A percentile compares a stretch with the other conserved stretches of the same genome.
Conservation (phyloP, 2,113 vertebrate species). For the Lampris megalopsis region DNA sequence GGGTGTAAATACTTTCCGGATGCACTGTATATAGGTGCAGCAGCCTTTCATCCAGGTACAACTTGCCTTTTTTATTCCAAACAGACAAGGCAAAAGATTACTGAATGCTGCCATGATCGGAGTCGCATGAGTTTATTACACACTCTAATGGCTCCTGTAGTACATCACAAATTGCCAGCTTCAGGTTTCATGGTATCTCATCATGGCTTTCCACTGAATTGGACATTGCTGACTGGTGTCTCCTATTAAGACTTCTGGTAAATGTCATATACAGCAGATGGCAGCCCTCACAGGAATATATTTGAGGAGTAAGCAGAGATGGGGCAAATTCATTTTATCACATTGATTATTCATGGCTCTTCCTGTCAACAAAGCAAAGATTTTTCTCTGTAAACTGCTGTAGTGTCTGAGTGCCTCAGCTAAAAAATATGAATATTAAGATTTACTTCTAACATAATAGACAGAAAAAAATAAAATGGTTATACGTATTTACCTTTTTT, state of each 20-base stretch:
- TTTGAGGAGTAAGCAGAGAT: neutral
- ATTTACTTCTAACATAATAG: neutral
- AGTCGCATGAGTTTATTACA: no score
- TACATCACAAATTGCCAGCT: no score
- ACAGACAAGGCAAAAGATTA: no score
- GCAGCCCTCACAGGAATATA: neutral
- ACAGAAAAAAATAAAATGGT: neutral
- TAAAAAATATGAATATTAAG: neutral
- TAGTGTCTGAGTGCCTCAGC: neutral
- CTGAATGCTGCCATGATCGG: no score
- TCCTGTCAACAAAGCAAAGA: constrained; percentile 2
- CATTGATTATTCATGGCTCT: constrained; percentile 8
- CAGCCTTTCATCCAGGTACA: no score
- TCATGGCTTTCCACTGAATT: neutral
- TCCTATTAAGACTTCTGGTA: neutral
- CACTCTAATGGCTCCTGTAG: no score
- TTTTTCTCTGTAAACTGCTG: neutral
- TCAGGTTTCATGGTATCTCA: neutral
- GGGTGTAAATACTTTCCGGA: no score
- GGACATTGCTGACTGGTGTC: neutral
- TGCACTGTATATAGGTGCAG: no score
- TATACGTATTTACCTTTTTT: no score
- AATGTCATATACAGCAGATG: neutral
- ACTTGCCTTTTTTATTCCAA: no score
- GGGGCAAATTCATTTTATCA: constrained; percentile 9